Evolutionary conservation across 2,113 vertebrate species (phyloP).

Genomic region (Aegithalos caudatus): DNA sequence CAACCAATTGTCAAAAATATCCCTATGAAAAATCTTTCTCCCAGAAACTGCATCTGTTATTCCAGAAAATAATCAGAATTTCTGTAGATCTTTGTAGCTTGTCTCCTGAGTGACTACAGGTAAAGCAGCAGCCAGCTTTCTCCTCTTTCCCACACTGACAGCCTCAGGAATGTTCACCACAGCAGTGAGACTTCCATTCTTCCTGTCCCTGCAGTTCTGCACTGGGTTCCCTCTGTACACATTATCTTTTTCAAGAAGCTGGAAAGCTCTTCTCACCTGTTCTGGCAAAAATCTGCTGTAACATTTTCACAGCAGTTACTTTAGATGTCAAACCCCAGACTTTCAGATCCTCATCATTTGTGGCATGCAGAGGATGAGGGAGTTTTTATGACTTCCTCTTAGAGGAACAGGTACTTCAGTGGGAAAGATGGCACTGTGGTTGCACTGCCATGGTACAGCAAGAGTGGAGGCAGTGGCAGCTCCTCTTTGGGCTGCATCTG

Average conservation of each 20-base stretch:
- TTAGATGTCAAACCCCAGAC: neutral
- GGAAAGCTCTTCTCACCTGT: neutral
- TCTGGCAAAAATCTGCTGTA: neutral
- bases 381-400: neutral
- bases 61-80: neutral
- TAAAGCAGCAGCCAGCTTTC: neutral
- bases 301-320: neutral
- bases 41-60: neutral
- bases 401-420: neutral
- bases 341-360: neutral
- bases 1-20: neutral
- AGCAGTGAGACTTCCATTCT: neutral
- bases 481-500: neutral
- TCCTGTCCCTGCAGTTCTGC: neutral
- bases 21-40: neutral
- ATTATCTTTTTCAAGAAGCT: neutral
- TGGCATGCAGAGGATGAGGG: neutral
- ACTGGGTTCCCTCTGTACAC: neutral
- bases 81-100: neutral
- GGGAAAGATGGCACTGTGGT: neutral
- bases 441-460: neutral
- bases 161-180: neutral
- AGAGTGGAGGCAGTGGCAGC: neutral
- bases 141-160: neutral
- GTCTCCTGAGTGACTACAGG: neutral